Conservation (phyloP, 2,113 vertebrate genomes). For the Raja brachyura region DNA sequence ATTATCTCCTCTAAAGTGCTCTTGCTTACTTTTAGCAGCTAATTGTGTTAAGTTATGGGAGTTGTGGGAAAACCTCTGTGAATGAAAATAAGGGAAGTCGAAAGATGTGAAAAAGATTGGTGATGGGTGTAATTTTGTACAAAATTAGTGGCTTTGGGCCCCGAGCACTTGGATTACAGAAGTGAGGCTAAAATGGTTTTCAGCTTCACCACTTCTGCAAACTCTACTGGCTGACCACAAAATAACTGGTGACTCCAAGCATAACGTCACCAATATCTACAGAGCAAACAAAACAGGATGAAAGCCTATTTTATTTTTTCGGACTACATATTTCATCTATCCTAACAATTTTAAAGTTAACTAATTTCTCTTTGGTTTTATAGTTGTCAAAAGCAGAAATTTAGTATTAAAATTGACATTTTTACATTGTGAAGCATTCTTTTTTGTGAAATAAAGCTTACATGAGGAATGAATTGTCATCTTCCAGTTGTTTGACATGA, state of each 20-base stretch:
- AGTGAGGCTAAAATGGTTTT: not conserved
- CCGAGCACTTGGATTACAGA: not conserved
- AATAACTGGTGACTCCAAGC: not conserved
- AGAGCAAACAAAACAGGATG: not conserved
- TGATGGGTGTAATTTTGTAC: not conserved
- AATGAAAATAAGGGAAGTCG: not conserved
- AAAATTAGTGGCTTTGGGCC: not conserved
- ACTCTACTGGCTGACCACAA: not conserved
- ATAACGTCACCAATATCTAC: not conserved
- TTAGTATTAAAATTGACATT: not conserved
- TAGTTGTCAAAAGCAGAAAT: not conserved
- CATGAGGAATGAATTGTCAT: not conserved
- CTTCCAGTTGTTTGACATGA: not conserved
- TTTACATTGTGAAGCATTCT: not conserved
- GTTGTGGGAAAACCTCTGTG: not conserved
- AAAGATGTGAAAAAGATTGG: not conserved
- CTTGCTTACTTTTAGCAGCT: not conserved
- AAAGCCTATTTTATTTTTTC: not conserved
- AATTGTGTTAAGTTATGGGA: not conserved
- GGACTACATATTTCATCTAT: not conserved
- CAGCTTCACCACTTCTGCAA: not conserved
- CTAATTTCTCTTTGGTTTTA: not conserved
- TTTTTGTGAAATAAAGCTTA: not conserved
- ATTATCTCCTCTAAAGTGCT: not conserved
- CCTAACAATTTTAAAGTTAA: not conserved